Conservation (phyloP, 1,140 invertebrate genomes). For the Drosophila ercepeae region DNA sequence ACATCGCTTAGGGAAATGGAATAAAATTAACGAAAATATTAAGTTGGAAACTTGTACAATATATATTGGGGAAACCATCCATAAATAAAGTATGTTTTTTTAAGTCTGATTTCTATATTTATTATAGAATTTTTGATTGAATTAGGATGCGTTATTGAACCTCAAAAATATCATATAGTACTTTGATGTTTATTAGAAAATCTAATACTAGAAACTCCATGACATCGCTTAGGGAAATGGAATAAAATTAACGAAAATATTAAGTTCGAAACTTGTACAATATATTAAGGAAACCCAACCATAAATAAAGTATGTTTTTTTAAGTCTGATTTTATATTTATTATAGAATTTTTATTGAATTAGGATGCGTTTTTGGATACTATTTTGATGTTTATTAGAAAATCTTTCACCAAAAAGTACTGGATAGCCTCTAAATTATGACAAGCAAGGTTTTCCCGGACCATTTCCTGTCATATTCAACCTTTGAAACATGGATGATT, state of each 20-base stretch:
- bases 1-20: neutral
- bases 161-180: too few relatives aligned
- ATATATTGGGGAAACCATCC: slow-evolving; percentile 27
- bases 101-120: slow-evolving; percentile 17
- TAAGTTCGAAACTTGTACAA: slow-evolving; percentile 12
- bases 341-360: neutral
- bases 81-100: slow-evolving; percentile 16
- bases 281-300: slow-evolving; percentile 28
- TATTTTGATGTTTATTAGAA: too few relatives aligned
- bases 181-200: too few relatives aligned
- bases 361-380: too few relatives aligned
- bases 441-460: slow-evolving; percentile 13
- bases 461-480: slow-evolving; percentile 22
- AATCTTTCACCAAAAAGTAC: too few relatives aligned
- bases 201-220: too few relatives aligned
- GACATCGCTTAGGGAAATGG: neutral
- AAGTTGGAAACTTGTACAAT: slow-evolving; percentile 18
- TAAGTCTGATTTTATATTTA: slow-evolving; percentile 17
- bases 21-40: slow-evolving; percentile 11
- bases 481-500: slow-evolving; percentile 6
- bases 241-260: slow-evolving; percentile 14
- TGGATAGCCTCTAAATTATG: slow-evolving; percentile 3
- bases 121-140: neutral
- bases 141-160: slow-evolving; percentile 17
- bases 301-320: slow-evolving; percentile 18